Conservation (phyloP, 2,888 invertebrate species). For the Protodeltote pygarga region DNA sequence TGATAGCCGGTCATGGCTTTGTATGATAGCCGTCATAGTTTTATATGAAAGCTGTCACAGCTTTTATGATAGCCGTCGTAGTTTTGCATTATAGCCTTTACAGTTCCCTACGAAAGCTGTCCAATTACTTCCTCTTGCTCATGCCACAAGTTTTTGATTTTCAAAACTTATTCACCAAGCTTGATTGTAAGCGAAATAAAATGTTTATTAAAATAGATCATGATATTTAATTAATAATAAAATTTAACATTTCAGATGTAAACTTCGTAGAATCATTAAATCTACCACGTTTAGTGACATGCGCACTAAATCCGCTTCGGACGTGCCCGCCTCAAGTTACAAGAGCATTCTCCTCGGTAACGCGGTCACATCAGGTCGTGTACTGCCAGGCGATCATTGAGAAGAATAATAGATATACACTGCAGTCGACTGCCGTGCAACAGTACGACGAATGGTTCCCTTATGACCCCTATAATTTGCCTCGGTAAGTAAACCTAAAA, state of each 20-base stretch:
- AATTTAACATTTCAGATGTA: conserved; percentile 91
- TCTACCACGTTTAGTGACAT: conserved; percentile 94
- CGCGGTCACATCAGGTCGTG: conserved; percentile 94
- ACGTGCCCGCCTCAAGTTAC: conserved; percentile 93
- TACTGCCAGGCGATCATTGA: conserved; percentile 97
- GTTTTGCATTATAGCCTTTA: no score
- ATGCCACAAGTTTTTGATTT: no score
- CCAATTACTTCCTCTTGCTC: no score
- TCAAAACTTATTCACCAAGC: no score
- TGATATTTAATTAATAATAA: no score
- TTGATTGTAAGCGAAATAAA: no score
- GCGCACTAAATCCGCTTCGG: conserved; percentile 94
- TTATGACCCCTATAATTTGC: conserved; percentile 95
- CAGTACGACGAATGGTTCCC: conserved; percentile 93
- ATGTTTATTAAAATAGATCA: no score
- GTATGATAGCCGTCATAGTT: no score
- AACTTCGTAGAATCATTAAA: conserved; percentile 93
- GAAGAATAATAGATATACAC: conserved; percentile 89
- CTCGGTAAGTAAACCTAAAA: conserved; percentile 80
- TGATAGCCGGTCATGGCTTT: no score
- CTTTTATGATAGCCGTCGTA: no score
- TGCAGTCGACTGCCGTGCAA: conserved; percentile 72
- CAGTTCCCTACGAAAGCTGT: no score
- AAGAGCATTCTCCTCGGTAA: conserved; percentile 93
- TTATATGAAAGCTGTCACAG: no score